These are phyloP conservation scores for Anabas testudineus DNA, from an alignment of 2,797 vertebrate species.

Conservation along the genomic window DNA sequence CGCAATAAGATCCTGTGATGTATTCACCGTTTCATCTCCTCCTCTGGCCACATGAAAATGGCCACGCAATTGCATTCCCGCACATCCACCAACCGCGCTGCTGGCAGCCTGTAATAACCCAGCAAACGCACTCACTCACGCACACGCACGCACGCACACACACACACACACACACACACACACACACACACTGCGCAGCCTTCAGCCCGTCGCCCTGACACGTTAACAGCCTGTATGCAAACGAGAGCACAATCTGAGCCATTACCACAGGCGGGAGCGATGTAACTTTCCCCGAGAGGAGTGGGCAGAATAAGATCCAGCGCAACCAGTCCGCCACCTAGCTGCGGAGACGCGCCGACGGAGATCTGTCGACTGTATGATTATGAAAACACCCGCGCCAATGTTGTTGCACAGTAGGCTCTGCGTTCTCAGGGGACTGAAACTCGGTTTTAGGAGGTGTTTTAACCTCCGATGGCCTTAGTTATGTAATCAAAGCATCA, in stretches of 20 bases:
- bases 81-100: conserved; percentile 64
- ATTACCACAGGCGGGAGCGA: conserved; percentile 69
- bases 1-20: conserved; percentile 67
- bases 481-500: conserved; percentile 77
- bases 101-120: conserved; percentile 41
- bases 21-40: conserved; percentile 63
- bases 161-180: conserved; percentile 4
- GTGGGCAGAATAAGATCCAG: conserved; percentile 43
- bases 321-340: conserved; percentile 79
- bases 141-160: conserved; percentile 1
- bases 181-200: conserved; percentile 37
- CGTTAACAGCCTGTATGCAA: conserved; percentile 57
- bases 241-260: conserved; percentile 54
- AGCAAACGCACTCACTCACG: conserved; percentile 1
- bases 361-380: conserved; percentile 71
- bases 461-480: conserved; percentile 66
- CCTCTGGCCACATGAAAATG: conserved; percentile 76
- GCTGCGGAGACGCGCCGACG: conserved; percentile 75
- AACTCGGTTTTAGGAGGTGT: conserved; percentile 74
- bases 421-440: conserved; percentile 66
- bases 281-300: conserved; percentile 77
- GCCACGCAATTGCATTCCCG: conserved; percentile 80
- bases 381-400: conserved; percentile 85
- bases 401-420: conserved; percentile 77
- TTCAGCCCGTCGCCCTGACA: conserved; percentile 43